These are phyloP conservation scores for Harmothoe impar DNA, from an alignment of 2,888 invertebrate species.

Conservation along the genomic window DNA sequence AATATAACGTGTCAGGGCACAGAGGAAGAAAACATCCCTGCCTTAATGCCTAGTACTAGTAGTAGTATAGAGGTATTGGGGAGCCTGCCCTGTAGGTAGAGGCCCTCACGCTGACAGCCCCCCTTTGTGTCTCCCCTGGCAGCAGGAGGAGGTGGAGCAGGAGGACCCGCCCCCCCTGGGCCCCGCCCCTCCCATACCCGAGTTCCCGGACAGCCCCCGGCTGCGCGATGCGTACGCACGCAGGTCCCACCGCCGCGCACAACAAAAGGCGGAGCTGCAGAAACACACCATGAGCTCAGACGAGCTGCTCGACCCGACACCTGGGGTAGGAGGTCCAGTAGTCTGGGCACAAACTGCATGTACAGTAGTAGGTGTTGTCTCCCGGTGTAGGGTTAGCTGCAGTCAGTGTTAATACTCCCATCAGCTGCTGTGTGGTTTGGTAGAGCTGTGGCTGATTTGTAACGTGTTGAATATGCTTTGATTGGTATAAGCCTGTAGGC, in stretches of 20 bases:
- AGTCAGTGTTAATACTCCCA: neutral
- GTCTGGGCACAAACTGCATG: no score
- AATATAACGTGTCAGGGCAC: no score
- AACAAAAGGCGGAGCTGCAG: slow-evolving; percentile 22
- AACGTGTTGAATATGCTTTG: no score
- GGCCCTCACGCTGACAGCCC: no score
- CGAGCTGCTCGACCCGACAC: neutral
- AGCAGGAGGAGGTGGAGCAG: neutral
- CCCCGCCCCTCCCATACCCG: slow-evolving; percentile 44
- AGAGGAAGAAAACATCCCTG: no score
- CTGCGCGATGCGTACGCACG: slow-evolving; percentile 21
- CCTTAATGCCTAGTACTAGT: no score
- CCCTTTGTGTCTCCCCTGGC: neutral
- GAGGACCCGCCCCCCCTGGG: slow-evolving; percentile 20
- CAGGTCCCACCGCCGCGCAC: slow-evolving; percentile 28
- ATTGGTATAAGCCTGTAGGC: no score
- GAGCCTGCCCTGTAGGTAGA: no score
- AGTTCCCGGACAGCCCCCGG: slow-evolving; percentile 36
- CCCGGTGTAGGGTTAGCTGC: no score
- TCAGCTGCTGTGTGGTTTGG: neutral
- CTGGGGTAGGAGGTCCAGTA: neutral
- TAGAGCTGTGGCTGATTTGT: no score
- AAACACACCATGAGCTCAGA: neutral
- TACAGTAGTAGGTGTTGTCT: no score
- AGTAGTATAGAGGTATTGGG: no score